Base-by-base conservation (phyloP, 2,888 invertebrate species). In the Tupiocoris notatus region DNA sequence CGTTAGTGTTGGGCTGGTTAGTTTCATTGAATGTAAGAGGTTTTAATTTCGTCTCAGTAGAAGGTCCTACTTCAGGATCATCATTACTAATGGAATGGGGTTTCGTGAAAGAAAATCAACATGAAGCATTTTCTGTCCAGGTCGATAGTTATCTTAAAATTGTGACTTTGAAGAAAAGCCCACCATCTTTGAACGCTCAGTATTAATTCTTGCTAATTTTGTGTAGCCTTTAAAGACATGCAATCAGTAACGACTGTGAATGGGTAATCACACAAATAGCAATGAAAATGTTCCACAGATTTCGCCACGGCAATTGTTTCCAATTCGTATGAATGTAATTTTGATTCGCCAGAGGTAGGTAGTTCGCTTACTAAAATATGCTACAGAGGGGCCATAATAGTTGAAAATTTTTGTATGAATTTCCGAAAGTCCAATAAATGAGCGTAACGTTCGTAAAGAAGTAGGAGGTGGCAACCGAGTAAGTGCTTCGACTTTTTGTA, bases 351-450 rank as follows among this genome's bases (percentile, higher is more conserved):
- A n/a, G n/a, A n/a, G n/a, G n/a, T n/a, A n/a, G 23, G 64, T 12
- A 9, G 64, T 64, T 9, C 39, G 61, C 24, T 62, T 62, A 62
- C 71, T 71, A 22, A 17, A 71, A 21, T 71, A 71, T 16, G 71
- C 71, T 67, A 54, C 67, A 67, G 20, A 56, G 56, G 67, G 16
- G 67, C 9, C 67, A 67, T 67, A 54, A 67, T 67, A 20, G 54
- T 7, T 17, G 56, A 39, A 56, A 65, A 65, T 16, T 65, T 22
- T 65, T 65, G 16, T 25, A 65, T 24, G 66, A 66, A 66, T 66
- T 64, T 64, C n/a, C 64, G 2, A 21, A 62, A 62, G n/a, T n/a
- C n/a, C n/a, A n/a, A n/a, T n/a, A n/a, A n/a, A n/a, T n/a, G n/a
- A n/a, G n/a, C n/a, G n/a, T n/a, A n/a, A n/a, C n/a, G n/a, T n/a